phyloP scores from a whole-genome alignment of 2,797 vertebrate species.

The Nasua narica region DNA sequence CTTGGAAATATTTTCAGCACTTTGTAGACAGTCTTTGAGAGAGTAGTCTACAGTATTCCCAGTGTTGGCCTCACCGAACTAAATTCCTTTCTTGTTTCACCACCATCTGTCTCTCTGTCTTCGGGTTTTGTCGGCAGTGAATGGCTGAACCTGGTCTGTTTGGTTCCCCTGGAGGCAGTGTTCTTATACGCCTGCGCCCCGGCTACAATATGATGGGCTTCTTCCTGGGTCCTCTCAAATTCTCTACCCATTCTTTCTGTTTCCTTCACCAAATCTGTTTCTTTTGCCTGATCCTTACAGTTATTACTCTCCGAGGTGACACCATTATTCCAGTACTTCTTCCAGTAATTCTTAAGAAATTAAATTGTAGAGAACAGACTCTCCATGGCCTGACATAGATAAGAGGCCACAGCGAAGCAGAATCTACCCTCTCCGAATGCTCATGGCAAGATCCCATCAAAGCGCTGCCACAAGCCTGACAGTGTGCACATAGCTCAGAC shows the following conservation, averaged over 20 bases:
- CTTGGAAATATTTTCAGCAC: not conserved
- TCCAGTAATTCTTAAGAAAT: not conserved
- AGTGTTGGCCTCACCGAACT: not conserved
- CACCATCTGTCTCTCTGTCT: not conserved
- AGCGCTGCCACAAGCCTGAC: no score
- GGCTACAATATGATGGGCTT: not conserved
- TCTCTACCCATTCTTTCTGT: not conserved
- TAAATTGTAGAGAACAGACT: not conserved
- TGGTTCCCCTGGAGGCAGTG: not conserved
- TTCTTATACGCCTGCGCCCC: not conserved
- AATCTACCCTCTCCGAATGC: no score
- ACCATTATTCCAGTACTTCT: not conserved
- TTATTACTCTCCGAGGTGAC: not conserved
- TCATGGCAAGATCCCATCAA: no score
- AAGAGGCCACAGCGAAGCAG: no score
- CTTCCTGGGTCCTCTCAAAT: not conserved
- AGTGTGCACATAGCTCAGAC: fast-evolving
- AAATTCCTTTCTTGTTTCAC: not conserved
- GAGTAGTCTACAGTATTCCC: not conserved
- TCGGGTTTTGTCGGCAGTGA: not conserved
- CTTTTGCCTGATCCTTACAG: not conserved
- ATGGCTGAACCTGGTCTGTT: not conserved
- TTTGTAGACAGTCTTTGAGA: not conserved
- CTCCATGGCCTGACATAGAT: no score
- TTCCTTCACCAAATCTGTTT: not conserved